Evolutionary conservation across 2,888 invertebrate species (phyloP).

Genomic region (Arenicola marina): DNA sequence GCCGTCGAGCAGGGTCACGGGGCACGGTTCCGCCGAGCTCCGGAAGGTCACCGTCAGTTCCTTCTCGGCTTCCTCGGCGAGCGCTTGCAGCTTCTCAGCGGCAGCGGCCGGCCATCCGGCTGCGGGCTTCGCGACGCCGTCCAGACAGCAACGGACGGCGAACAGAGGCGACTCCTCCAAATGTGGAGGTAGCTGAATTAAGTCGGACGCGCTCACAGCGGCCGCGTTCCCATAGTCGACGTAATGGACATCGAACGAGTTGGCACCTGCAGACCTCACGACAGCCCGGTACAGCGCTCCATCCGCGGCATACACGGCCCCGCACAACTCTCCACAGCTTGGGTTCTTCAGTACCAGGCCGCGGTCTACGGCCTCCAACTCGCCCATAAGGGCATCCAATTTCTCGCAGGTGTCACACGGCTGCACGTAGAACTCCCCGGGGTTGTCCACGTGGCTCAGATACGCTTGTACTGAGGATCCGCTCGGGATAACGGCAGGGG

Average conservation of each 20-base stretch:
- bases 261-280: no score
- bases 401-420: constrained; percentile 25
- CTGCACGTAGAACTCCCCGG: constrained; percentile 37
- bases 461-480: no score
- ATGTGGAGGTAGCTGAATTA: no score
- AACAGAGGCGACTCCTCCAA: no score
- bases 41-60: constrained; percentile 37
- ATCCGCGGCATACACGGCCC: constrained; percentile 42
- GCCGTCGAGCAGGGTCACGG: neutral
- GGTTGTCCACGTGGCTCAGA: constrained; percentile 15
- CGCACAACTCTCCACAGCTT: constrained; percentile 33
- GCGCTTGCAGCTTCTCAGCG: neutral
- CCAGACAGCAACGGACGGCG: neutral
- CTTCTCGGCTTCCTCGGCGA: constrained; percentile 33
- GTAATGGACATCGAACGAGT: no score
- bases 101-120: neutral
- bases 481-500: no score
- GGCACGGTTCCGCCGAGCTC: constrained; percentile 5
- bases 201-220: no score
- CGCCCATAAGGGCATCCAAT: constrained; percentile 26
- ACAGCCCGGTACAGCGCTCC: constrained; percentile 52
- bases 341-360: constrained; percentile 13
- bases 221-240: no score
- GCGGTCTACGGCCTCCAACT: constrained; percentile 22
- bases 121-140: neutral